Evolutionary conservation across 2,797 vertebrate species (phyloP), one percentile per base, ranked within the genome.

Genomic region (Margarornis squamiger): DNA sequence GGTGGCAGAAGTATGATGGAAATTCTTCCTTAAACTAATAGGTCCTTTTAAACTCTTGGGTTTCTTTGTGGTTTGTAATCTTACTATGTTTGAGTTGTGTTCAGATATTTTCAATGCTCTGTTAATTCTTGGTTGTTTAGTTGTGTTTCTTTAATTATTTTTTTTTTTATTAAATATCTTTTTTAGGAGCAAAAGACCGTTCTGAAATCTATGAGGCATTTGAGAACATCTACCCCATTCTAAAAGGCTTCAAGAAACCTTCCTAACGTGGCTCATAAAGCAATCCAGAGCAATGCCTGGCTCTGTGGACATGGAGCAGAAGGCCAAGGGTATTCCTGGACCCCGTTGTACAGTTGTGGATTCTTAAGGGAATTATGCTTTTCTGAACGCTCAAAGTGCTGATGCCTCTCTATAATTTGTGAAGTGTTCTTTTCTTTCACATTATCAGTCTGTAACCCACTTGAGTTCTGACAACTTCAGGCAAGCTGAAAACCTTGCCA

Each of bases 171-270:
- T 55, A 19, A 83, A 95, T 97, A 39, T 77, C 81, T 90, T 96
- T 98, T 98, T 41, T 96, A 99, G 99, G 99, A 97, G 99, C 99
- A 74, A 99, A 99, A 98, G 98, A 99, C n/a, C 98, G 99, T 86
- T 98, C 98, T 9, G 99, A 99, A 97, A 99, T 99, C 96, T 99
- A 99, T 83, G 99, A 99, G 95, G 99, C 99, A 2, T 99, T 99
- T 97, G 99, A 99, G 98, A 99, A 99, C 97, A 99, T 99, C 96
- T 99, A 99, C 94, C 99, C 99, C 14, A 99, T 99, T 96, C 97
- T 99, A 75, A 99, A 98, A 93, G 98, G 98, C 66, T 99, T 99
- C 98, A 98, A 98, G 97, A 99, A 99, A 95, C 97, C 98, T 48
- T 98, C 96, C 7, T 96, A 96, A 93, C 6, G 2, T 5, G 3